A percentile compares a stretch with the other conserved stretches of the same genome.
Evolutionary conservation across 2,888 invertebrate species (phyloP).

Genomic region (Thumatha senex): DNA sequence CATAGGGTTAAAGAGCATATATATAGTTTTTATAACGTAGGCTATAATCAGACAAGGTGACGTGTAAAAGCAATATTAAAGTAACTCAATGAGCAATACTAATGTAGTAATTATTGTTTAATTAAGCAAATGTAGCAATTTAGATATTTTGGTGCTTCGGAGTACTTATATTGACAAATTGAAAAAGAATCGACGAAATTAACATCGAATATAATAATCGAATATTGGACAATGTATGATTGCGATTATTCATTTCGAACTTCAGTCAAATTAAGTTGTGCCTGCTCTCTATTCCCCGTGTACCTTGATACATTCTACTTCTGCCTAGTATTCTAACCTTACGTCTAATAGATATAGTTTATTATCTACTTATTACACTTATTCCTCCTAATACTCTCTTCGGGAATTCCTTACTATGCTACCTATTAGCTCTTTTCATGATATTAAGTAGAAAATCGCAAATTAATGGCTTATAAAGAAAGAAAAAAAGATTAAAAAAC

Average conservation of each 20-base stretch:
- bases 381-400: constrained; percentile 61
- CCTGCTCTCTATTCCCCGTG: constrained; percentile 25
- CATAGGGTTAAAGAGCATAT: constrained; percentile 31
- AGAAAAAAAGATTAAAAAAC: constrained; percentile 53
- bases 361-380: constrained; percentile 34
- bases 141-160: constrained; percentile 76
- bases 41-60: constrained; percentile 58
- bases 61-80: constrained; percentile 77
- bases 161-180: constrained; percentile 60
- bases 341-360: constrained; percentile 40
- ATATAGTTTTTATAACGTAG: constrained; percentile 56
- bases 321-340: constrained; percentile 38
- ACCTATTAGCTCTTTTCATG: constrained; percentile 54
- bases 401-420: constrained; percentile 54
- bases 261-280: constrained; percentile 11
- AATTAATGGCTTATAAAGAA: constrained; percentile 60
- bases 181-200: constrained; percentile 55
- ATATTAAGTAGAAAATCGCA: constrained; percentile 56
- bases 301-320: constrained; percentile 32
- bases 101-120: constrained; percentile 65
- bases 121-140: constrained; percentile 57
- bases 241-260: constrained; percentile 18
- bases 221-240: constrained; percentile 36
- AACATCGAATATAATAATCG: too few relatives aligned
- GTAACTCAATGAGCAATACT: constrained; percentile 79